A percentile compares a stretch with the other conserved stretches of the same genome.
Evolutionary conservation across 1,140 invertebrate genomes (phyloP).

Genomic region (Tetragonula clypearis): DNA sequence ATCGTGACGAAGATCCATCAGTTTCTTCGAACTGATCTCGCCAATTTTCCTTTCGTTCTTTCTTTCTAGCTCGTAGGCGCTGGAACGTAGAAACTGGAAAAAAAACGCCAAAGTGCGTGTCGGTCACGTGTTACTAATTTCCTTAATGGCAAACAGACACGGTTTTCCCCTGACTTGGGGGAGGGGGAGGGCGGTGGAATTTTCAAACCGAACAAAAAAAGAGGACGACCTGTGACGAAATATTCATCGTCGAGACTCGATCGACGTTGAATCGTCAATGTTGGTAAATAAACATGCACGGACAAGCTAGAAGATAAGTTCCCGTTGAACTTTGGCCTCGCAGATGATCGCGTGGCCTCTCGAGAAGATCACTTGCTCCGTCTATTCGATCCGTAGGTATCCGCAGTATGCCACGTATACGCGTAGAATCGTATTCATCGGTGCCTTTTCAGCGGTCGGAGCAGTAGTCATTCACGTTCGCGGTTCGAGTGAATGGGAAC

Average conservation of each 20-base stretch:
- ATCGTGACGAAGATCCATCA: too few species aligned
- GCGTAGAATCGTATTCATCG: background rate
- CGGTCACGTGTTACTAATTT: too few species aligned
- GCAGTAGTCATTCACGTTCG: conserved; percentile 20
- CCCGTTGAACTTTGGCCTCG: conserved; percentile 44
- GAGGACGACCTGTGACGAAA: background rate
- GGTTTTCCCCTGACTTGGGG: background rate
- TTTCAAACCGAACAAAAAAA: background rate
- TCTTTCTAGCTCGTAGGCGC: too few species aligned
- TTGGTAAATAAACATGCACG: conserved; percentile 58
- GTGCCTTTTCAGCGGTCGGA: background rate
- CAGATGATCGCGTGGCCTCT: background rate
- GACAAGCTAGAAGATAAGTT: conserved; percentile 40
- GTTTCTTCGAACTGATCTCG: too few species aligned
- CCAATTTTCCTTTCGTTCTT: too few species aligned
- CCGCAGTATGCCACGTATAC: background rate
- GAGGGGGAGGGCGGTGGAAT: background rate
- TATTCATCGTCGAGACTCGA: too few species aligned
- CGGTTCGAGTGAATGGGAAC: conserved; percentile 12
- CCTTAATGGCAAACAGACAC: too few species aligned
- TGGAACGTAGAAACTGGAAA: too few species aligned
- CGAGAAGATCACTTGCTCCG: background rate
- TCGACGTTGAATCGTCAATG: conserved; percentile 5
- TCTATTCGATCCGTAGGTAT: background rate
- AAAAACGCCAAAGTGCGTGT: too few species aligned